Percentiles rank a stretch among this genome's conserved stretches.
Conservation (phyloP, 2,888 invertebrate species). For the Leptinotarsa haldemani region DNA sequence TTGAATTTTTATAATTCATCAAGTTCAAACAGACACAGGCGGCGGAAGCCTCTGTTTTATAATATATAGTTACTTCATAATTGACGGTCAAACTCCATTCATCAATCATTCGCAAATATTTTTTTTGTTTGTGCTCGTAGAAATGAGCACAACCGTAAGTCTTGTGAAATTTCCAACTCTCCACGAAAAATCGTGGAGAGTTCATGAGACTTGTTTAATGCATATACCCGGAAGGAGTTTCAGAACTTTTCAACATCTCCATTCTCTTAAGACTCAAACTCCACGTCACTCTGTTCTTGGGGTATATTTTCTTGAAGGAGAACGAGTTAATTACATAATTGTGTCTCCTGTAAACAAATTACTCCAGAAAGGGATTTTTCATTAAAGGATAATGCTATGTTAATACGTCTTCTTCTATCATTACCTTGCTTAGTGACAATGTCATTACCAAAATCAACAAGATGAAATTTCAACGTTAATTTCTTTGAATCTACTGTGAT, state of each 20-base stretch:
- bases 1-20: no score
- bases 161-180: no score
- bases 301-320: not conserved
- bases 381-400: no score
- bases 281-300: not conserved
- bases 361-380: not conserved
- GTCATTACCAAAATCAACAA: no score
- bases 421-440: no score
- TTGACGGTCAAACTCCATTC: no score
- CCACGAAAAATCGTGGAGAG: not conserved
- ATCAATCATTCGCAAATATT: not conserved
- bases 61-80: no score
- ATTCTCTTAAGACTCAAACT: not conserved
- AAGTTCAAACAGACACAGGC: no score
- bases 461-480: no score
- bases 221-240: not conserved
- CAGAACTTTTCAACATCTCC: not conserved
- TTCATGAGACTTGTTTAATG: not conserved
- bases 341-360: not conserved
- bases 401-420: no score
- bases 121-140: not conserved
- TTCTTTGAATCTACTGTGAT: no score
- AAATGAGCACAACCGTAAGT: not conserved
- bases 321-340: not conserved
- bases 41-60: no score